These are phyloP conservation scores for Bruchidius siliquastri DNA, from an alignment of 2,888 invertebrate species.

Conservation along the genomic window DNA sequence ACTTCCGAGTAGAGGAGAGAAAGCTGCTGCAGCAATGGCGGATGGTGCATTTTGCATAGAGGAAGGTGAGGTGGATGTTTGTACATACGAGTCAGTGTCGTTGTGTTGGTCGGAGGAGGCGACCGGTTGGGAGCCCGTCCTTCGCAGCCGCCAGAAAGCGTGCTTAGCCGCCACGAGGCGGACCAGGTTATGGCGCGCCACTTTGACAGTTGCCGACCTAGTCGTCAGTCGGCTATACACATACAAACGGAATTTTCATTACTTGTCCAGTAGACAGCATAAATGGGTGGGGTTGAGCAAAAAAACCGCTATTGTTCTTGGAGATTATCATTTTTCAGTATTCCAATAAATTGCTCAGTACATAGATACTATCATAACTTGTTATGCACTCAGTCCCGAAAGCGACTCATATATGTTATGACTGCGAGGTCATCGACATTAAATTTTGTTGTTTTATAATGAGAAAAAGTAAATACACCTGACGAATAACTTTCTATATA, in stretches of 20 bases:
- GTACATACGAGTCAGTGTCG: conserved; percentile 48
- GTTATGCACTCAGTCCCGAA: no score
- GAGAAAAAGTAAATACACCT: no score
- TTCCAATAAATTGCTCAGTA: no score
- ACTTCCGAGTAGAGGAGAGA: neutral
- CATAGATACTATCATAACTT: no score
- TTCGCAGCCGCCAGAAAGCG: conserved; percentile 65
- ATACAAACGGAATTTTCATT: neutral
- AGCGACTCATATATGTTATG: no score
- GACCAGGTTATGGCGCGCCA: conserved; percentile 67
- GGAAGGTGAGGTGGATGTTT: neutral
- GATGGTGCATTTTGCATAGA: neutral
- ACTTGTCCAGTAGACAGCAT: neutral
- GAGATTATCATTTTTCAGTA: no score
- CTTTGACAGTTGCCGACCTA: conserved; percentile 42
- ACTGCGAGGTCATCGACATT: no score
- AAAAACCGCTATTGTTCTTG: no score
- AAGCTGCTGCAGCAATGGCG: neutral
- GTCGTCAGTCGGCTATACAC: neutral
- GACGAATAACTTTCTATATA: no score
- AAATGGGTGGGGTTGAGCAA: no score
- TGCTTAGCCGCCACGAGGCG: conserved; percentile 68
- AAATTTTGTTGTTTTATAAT: no score
- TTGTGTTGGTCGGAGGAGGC: conserved; percentile 33
- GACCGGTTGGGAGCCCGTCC: conserved; percentile 43